A percentile compares a stretch with the other conserved stretches of the same genome.
phyloP scores from a whole-genome alignment of 1,140 invertebrate genomes.

The Ditylenchus dipsaci region DNA sequence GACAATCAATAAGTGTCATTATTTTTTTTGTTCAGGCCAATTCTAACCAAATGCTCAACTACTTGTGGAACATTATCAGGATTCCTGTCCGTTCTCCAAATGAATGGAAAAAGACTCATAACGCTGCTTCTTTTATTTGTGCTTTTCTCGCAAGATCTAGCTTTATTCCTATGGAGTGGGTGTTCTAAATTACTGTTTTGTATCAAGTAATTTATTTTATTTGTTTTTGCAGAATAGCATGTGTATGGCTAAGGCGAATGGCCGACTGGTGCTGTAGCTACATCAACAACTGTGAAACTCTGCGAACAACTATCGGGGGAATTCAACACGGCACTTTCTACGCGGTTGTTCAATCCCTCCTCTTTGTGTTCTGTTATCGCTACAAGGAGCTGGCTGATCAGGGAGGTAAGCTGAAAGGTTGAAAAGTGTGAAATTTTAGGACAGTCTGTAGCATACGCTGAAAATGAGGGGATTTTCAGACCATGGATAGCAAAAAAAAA shows the following conservation, averaged over 20 bases:
- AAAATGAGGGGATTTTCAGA: too few relatives aligned
- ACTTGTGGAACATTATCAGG: slow-evolving; percentile 33
- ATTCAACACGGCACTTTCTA: slow-evolving; percentile 45
- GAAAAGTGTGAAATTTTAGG: too few relatives aligned
- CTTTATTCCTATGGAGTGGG: slow-evolving; percentile 27
- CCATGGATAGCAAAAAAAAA: background rate
- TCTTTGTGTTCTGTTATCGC: slow-evolving; percentile 44
- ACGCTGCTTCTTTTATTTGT: slow-evolving; percentile 37
- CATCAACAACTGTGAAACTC: slow-evolving; percentile 16
- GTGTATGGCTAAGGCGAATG: slow-evolving; percentile 31
- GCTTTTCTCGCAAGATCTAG: slow-evolving; percentile 38
- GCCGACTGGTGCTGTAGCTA: slow-evolving; percentile 31
- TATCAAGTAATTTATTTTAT: too few relatives aligned
- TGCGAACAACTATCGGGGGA: slow-evolving; percentile 11
- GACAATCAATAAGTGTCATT: background rate
- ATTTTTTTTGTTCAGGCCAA: slow-evolving; percentile 12
- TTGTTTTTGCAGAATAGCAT: slow-evolving; percentile 24
- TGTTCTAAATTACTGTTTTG: background rate
- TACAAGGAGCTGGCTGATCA: slow-evolving; percentile 35
- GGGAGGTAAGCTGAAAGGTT: slow-evolving; percentile 17
- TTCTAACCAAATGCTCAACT: slow-evolving; percentile 18
- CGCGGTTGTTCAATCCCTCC: slow-evolving; percentile 35
- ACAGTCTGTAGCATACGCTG: background rate
- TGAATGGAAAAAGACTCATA: slow-evolving; percentile 40
- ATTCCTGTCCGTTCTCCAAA: slow-evolving; percentile 23